Percentiles rank a stretch among this genome's conserved stretches.
Conservation (phyloP, 2,797 vertebrate genomes). For the Sebastes nivosus region DNA sequence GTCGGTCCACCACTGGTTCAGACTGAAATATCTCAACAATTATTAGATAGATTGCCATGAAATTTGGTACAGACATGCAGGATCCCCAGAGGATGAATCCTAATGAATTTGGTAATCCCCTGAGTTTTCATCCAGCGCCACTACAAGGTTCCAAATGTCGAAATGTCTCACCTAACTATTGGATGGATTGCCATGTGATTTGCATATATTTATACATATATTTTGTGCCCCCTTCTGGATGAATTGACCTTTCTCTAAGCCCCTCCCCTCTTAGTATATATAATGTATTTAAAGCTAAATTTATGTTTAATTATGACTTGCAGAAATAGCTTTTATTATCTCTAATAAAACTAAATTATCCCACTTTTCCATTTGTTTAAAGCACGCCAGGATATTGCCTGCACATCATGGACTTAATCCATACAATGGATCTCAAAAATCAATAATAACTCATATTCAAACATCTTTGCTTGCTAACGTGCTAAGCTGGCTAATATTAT, state of each 20-base stretch:
- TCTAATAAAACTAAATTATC: background rate
- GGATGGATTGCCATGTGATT: background rate
- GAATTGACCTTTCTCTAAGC: background rate
- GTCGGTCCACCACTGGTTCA: background rate
- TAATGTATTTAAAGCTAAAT: background rate
- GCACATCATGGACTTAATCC: background rate
- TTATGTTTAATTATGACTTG: background rate
- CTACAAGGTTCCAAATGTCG: too few relatives aligned
- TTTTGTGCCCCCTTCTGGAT: background rate
- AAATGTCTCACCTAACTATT: background rate
- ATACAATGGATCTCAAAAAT: background rate
- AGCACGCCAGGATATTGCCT: background rate
- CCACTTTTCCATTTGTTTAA: background rate
- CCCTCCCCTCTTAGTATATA: background rate
- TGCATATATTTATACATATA: background rate
- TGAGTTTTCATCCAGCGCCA: background rate
- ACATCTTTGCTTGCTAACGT: background rate
- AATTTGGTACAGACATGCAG: background rate
- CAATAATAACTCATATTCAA: background rate
- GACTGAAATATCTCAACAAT: background rate
- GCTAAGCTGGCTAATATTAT: background rate
- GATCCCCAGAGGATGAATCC: background rate
- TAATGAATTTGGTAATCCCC: background rate
- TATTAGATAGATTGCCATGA: background rate
- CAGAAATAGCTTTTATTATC: background rate